These are phyloP conservation scores for Coendou prehensilis DNA, from an alignment of 2,797 vertebrate genomes.

Conservation along the genomic window DNA sequence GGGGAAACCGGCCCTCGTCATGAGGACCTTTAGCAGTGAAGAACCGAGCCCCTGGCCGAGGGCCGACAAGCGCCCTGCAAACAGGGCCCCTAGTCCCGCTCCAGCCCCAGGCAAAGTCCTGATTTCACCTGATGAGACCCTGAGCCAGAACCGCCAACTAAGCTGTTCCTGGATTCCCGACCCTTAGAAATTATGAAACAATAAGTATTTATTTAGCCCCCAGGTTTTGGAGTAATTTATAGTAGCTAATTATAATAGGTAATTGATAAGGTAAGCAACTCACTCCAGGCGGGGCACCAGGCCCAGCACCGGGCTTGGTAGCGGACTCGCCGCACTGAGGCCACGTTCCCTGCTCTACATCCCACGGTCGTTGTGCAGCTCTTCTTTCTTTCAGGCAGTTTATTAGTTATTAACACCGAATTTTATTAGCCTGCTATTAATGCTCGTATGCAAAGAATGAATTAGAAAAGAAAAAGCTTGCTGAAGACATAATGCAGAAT, in stretches of 20 bases:
- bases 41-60: background rate
- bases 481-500: constrained; percentile 24
- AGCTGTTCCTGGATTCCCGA: background rate
- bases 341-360: background rate
- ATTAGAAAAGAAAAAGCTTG: background rate
- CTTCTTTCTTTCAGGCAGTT: constrained; percentile 11
- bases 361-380: background rate
- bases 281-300: background rate
- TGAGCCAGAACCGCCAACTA: background rate
- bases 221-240: constrained; percentile 3
- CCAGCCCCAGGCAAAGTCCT: constrained; percentile 16
- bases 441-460: constrained; percentile 26
- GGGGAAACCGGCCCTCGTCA: background rate
- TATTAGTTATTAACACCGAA: constrained; percentile 14
- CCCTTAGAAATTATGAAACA: background rate
- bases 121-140: background rate
- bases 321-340: background rate
- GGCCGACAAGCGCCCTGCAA: background rate
- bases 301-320: background rate
- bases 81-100: background rate
- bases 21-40: background rate
- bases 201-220: constrained; percentile 18
- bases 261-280: constrained; percentile 7
- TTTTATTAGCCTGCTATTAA: constrained; percentile 7
- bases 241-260: background rate